phyloP scores from a whole-genome alignment of 2,113 vertebrate species.

The Corythoichthys haematopterus region DNA sequence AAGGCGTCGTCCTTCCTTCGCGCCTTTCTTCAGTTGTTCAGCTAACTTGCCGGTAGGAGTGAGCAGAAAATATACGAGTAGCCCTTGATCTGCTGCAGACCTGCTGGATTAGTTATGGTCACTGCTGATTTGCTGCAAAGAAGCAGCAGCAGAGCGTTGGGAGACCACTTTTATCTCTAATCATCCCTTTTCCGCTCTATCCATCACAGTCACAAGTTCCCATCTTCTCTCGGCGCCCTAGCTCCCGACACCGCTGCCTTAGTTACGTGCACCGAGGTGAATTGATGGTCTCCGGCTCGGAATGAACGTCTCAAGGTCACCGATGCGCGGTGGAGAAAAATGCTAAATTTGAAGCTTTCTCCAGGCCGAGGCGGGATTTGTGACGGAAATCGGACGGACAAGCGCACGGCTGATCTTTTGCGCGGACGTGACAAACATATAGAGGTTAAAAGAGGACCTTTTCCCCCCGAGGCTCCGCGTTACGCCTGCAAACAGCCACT shows the following conservation, averaged over 20 bases:
- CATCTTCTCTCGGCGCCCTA: neutral
- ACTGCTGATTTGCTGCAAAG: conserved; percentile 29
- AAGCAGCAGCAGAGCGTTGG: conserved; percentile 8
- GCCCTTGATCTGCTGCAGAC: conserved; percentile 22
- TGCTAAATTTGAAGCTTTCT: neutral
- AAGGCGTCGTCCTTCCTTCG: neutral
- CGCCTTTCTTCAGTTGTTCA: neutral
- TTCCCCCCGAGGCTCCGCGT: neutral
- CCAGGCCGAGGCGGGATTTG: neutral
- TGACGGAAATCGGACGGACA: neutral
- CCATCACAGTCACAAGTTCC: conserved; percentile 16
- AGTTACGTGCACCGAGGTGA: conserved; percentile 17
- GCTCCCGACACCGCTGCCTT: conserved; percentile 1
- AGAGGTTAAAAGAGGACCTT: neutral
- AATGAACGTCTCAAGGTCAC: conserved; percentile 40
- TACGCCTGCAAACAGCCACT: neutral
- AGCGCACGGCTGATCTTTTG: conserved; percentile 9
- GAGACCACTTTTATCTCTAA: conserved; percentile 12
- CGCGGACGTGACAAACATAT: neutral
- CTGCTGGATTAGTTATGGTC: conserved; percentile 36
- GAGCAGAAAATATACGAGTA: conserved; percentile 6
- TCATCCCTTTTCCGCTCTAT: conserved; percentile 13
- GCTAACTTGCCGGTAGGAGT: neutral
- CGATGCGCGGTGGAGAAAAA: conserved; percentile 6
- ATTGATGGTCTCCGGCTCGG: neutral